phyloP scores from a whole-genome alignment of 2,888 invertebrate species.

The Leucoma salicis region DNA sequence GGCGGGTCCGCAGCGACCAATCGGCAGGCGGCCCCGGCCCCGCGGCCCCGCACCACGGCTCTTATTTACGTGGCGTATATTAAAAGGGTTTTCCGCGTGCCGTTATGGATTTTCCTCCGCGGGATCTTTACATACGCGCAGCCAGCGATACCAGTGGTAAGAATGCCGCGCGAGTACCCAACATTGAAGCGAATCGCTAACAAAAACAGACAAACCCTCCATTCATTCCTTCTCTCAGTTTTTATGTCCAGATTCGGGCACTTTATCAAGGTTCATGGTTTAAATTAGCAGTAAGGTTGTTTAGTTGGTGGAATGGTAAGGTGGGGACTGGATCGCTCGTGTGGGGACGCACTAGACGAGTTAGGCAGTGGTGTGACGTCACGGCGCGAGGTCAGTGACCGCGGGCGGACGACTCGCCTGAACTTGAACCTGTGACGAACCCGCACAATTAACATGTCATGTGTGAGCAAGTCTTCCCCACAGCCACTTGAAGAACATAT shows the following conservation, averaged over 20 bases:
- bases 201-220: constrained; percentile 23
- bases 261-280: constrained; percentile 27
- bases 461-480: not conserved
- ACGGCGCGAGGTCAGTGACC: constrained; percentile 11
- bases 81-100: constrained; percentile 82
- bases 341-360: constrained; percentile 16
- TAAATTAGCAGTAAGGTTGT: constrained; percentile 18
- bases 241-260: constrained; percentile 28
- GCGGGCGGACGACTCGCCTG: constrained; percentile 35
- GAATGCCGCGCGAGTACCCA: constrained; percentile 1
- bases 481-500: no score
- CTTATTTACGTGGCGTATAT: constrained; percentile 81
- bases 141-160: no score
- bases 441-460: constrained; percentile 21
- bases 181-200: not conserved
- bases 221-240: constrained; percentile 35
- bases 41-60: constrained; percentile 44
- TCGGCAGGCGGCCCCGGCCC: constrained; percentile 48
- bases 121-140: constrained; percentile 67
- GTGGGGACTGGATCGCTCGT: not conserved
- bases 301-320: not conserved
- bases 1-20: constrained; percentile 54
- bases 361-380: constrained; percentile 27
- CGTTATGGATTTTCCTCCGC: constrained; percentile 77
- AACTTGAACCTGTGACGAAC: constrained; percentile 48